A percentile compares a stretch with the other conserved stretches of the same genome.
Evolutionary conservation across 2,888 invertebrate genomes (phyloP).

Genomic region (Gastrophysa polygoni): DNA sequence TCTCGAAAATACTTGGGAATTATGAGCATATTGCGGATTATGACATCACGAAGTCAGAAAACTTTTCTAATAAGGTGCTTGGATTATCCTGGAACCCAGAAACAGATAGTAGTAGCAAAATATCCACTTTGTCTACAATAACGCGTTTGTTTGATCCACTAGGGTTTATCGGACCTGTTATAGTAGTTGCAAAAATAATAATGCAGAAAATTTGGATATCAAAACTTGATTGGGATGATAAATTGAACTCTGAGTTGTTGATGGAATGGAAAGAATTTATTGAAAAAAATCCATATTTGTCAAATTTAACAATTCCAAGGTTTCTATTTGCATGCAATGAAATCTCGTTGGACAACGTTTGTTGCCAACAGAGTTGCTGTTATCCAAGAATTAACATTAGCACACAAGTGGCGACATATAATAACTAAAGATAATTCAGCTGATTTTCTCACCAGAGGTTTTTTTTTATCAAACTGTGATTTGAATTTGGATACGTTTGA

Average conservation of each 20-base stretch:
- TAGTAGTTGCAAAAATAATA: slow-evolving; percentile 23
- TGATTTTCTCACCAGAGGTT: too few species aligned
- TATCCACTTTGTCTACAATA: slow-evolving; percentile 23
- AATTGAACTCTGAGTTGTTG: not conserved
- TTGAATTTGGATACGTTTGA: too few species aligned
- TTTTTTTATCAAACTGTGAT: too few species aligned
- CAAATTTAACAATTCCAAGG: not conserved
- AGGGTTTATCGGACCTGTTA: slow-evolving; percentile 26
- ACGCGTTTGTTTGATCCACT: slow-evolving; percentile 27
- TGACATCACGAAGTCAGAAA: not conserved
- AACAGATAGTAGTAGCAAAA: slow-evolving; percentile 11
- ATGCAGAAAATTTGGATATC: slow-evolving; percentile 26
- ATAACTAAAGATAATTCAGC: too few species aligned
- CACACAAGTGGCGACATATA: too few species aligned
- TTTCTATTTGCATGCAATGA: not conserved
- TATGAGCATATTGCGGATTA: not conserved
- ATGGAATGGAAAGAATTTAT: too few species aligned
- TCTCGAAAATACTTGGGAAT: not conserved
- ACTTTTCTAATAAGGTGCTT: slow-evolving; percentile 12
- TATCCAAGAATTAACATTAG: too few species aligned
- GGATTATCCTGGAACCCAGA: slow-evolving; percentile 8
- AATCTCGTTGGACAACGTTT: too few species aligned
- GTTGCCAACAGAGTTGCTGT: too few species aligned
- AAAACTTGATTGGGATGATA: slow-evolving; percentile 27
- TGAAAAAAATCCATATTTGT: too few species aligned